These are phyloP conservation scores for Drosophila anceps DNA, from an alignment of 2,888 invertebrate genomes.

Conservation along the genomic window DNA sequence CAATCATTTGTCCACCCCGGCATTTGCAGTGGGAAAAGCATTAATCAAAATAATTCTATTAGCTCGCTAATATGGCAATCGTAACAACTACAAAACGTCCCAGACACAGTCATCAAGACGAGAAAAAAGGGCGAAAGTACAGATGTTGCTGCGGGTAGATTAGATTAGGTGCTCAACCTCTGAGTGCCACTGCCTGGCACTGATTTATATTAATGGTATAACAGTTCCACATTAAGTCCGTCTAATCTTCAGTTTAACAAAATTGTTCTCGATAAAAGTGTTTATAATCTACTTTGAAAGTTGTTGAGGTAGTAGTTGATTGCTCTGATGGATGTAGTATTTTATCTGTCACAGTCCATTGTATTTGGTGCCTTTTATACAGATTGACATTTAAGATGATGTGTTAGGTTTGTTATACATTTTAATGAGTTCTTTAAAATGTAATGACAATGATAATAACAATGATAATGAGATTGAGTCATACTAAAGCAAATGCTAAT, in stretches of 20 bases:
- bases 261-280: not conserved
- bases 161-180: slow-evolving; percentile 1
- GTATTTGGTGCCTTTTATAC: not conserved
- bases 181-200: slow-evolving; percentile 21
- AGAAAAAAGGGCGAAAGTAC: slow-evolving; percentile 17
- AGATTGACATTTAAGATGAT: not conserved
- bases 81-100: slow-evolving; percentile 38
- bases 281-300: not conserved
- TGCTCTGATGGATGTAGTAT: not conserved
- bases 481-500: not conserved
- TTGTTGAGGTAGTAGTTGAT: not conserved
- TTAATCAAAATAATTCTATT: slow-evolving; percentile 71
- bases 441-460: not conserved
- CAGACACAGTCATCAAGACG: slow-evolving; percentile 43
- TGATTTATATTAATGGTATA: slow-evolving; percentile 13
- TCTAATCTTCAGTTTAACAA: not conserved
- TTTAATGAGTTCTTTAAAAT: not conserved
- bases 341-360: not conserved
- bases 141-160: slow-evolving; percentile 9
- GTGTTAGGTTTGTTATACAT: too few species aligned
- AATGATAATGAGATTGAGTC: not conserved
- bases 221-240: not conserved
- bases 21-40: slow-evolving; percentile 42
- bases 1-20: slow-evolving; percentile 54
- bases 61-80: slow-evolving; percentile 35